Conservation (phyloP, 2,888 invertebrate species). For the Auanema freiburgensis region DNA sequence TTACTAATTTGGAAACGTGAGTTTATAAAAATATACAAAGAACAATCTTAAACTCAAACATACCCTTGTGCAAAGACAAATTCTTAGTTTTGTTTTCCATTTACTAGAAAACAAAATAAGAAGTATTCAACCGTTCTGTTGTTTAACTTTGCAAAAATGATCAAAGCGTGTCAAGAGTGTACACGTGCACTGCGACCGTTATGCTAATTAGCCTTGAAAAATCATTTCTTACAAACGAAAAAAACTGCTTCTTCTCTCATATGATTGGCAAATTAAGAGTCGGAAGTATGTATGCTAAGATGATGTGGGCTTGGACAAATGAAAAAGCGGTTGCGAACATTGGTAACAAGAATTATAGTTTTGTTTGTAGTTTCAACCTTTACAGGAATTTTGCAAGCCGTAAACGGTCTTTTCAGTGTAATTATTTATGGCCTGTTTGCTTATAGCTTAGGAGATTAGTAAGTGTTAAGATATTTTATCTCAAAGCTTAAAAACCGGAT, state of each 20-base stretch:
- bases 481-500: constrained; percentile 3
- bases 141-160: too few species aligned
- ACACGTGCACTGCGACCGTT: neutral
- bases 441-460: constrained; percentile 38
- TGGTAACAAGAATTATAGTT: constrained; percentile 8
- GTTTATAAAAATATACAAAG: constrained; percentile 7
- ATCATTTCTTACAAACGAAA: too few species aligned
- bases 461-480: constrained; percentile 7
- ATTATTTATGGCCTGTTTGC: constrained; percentile 37
- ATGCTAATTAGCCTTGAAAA: constrained; percentile 1
- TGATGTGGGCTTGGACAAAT: constrained; percentile 46
- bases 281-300: constrained; percentile 38
- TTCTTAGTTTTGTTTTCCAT: neutral
- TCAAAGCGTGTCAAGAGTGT: too few species aligned
- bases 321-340: constrained; percentile 35
- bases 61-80: neutral
- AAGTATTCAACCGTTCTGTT: too few species aligned
- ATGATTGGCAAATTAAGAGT: constrained; percentile 24
- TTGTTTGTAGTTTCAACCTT: neutral
- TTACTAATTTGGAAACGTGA: constrained; percentile 46
- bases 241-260: neutral
- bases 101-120: neutral
- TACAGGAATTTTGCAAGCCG: constrained; percentile 34
- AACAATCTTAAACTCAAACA: constrained; percentile 1
- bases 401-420: constrained; percentile 36